phyloP scores from a whole-genome alignment of 2,888 invertebrate genomes.

The Eupithecia exiguata region DNA sequence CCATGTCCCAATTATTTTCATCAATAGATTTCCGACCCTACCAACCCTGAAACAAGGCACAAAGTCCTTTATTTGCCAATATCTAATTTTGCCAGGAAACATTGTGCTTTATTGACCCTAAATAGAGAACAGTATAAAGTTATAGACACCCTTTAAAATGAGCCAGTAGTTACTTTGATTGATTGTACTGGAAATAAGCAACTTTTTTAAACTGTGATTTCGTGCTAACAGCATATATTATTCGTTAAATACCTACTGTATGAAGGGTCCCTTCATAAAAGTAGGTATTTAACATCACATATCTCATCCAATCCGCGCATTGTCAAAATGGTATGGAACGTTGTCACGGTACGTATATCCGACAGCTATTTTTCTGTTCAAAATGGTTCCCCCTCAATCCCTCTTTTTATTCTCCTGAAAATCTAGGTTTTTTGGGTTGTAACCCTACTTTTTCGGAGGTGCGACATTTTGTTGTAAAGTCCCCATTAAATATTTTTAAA shows the following conservation, averaged over 20 bases:
- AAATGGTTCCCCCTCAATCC: no score
- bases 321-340: no score
- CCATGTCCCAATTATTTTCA: conserved; percentile 23
- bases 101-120: conserved; percentile 18
- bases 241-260: no score
- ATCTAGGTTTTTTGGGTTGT: neutral
- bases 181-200: neutral
- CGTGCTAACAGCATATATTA: no score
- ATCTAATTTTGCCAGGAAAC: neutral
- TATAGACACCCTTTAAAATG: conserved; percentile 9
- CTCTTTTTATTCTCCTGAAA: no score
- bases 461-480: neutral
- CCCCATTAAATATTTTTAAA: no score
- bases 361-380: no score
- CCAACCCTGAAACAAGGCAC: neutral
- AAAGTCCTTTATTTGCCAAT: neutral
- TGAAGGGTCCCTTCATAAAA: no score
- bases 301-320: no score
- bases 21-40: conserved; percentile 17
- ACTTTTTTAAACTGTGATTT: no score
- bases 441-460: neutral
- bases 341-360: no score
- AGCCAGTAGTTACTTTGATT: neutral
- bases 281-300: no score
- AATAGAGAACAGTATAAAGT: conserved; percentile 29